Evolutionary conservation across 1,140 invertebrate genomes (phyloP).

Genomic region (Neodiprion fabricii): DNA sequence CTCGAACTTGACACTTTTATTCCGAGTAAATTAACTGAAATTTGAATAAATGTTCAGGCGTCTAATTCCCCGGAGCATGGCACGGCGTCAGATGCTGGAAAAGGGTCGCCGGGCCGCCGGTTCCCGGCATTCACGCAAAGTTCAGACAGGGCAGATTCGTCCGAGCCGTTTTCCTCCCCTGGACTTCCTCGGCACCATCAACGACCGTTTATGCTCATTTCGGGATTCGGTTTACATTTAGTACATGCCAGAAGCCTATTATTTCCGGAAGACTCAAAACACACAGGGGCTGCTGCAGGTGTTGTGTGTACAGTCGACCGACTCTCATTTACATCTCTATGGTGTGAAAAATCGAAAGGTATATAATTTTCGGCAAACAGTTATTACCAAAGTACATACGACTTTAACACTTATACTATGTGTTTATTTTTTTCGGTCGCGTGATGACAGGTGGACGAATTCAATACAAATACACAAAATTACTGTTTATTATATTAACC

Average conservation of each 20-base stretch:
- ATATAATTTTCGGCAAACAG: constrained; percentile 2
- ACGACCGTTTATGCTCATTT: background rate
- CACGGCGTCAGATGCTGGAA: constrained; percentile 3
- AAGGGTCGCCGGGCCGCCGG: background rate
- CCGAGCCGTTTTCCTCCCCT: background rate
- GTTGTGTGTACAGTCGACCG: background rate
- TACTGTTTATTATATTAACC: background rate
- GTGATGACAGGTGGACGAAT: background rate
- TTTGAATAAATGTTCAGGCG: constrained; percentile 10
- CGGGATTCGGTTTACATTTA: background rate
- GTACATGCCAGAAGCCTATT: background rate
- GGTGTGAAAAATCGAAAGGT: background rate
- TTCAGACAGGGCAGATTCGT: background rate
- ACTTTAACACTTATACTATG: background rate
- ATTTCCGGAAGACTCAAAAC: background rate
- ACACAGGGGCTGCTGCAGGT: background rate
- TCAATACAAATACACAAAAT: constrained; percentile 1
- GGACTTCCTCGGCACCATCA: background rate
- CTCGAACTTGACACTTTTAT: constrained; percentile 10
- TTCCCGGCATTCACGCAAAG: background rate
- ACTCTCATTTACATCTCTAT: background rate
- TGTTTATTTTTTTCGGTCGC: background rate
- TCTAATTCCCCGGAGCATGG: background rate
- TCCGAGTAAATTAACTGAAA: constrained; percentile 10
- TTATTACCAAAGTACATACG: constrained; percentile 1